These are phyloP conservation scores for Garra rufa DNA, from an alignment of 2,113 vertebrate genomes.

Conservation along the genomic window DNA sequence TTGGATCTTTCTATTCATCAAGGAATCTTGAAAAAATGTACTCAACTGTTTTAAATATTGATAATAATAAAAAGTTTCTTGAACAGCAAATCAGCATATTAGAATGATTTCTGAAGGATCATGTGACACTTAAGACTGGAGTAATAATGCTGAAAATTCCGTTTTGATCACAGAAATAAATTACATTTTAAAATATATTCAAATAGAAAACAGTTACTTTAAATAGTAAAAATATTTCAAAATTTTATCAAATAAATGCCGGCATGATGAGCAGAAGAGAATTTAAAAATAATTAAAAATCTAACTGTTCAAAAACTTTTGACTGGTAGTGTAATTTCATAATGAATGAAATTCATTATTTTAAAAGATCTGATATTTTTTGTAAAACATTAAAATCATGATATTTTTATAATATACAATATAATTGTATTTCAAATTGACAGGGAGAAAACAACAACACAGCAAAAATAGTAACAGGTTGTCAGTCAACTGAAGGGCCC, in stretches of 20 bases:
- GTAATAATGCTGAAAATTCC: neutral
- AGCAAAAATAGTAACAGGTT: neutral
- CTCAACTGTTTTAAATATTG: too few species aligned
- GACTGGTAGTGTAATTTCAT: too few species aligned
- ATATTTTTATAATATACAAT: neutral
- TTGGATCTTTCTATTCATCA: too few species aligned
- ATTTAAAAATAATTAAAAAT: too few species aligned
- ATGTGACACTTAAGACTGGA: neutral
- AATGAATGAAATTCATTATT: too few species aligned
- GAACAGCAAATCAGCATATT: too few species aligned
- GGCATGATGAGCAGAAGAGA: too few species aligned
- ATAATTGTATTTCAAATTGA: neutral
- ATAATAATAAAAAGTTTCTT: too few species aligned
- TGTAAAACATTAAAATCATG: neutral
- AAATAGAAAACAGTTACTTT: neutral
- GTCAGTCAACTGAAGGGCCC: neutral
- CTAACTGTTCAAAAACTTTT: too few species aligned
- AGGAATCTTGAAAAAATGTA: too few species aligned
- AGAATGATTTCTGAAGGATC: neutral
- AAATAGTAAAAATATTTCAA: neutral
- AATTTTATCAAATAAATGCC: neutral
- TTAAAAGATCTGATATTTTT: neutral
- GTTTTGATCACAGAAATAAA: neutral
- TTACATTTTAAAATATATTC: neutral
- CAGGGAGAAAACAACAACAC: neutral